Conservation (phyloP, 1,140 invertebrate genomes). For the Colletes latitarsis region DNA sequence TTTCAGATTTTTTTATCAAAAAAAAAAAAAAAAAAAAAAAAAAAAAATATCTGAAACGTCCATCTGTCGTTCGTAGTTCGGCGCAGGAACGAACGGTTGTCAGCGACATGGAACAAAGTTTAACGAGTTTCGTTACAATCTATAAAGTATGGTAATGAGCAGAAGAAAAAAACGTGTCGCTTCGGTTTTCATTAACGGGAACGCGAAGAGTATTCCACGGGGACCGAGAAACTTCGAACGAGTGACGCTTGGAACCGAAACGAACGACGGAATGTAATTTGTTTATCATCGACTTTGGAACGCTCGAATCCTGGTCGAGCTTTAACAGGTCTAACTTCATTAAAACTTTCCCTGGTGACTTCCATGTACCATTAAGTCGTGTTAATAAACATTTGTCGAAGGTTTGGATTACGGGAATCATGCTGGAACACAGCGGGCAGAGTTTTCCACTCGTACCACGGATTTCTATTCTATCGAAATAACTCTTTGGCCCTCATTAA, state of each 20-base stretch:
- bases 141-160: slow-evolving; percentile 9
- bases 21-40: background rate
- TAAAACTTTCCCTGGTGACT: slow-evolving; percentile 21
- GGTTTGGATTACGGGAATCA: background rate
- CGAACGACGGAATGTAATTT: slow-evolving; percentile 25
- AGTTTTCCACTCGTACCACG: background rate
- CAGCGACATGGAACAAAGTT: background rate
- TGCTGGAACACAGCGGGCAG: background rate
- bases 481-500: too few species aligned
- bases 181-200: slow-evolving; percentile 10
- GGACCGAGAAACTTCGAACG: slow-evolving; percentile 14
- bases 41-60: background rate
- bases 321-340: slow-evolving; percentile 19
- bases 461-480: too few species aligned
- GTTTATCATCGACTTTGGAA: slow-evolving; percentile 20
- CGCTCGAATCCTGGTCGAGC: background rate
- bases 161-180: background rate
- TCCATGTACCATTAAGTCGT: background rate
- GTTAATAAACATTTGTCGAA: background rate
- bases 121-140: slow-evolving; percentile 15
- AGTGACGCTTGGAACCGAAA: background rate
- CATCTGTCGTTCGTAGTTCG: background rate
- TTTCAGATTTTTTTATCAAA: background rate
- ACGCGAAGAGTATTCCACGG: background rate
- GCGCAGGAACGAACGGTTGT: background rate